Evolutionary conservation across 2,113 vertebrate species (phyloP).

Genomic region (Alethe castanea): DNA sequence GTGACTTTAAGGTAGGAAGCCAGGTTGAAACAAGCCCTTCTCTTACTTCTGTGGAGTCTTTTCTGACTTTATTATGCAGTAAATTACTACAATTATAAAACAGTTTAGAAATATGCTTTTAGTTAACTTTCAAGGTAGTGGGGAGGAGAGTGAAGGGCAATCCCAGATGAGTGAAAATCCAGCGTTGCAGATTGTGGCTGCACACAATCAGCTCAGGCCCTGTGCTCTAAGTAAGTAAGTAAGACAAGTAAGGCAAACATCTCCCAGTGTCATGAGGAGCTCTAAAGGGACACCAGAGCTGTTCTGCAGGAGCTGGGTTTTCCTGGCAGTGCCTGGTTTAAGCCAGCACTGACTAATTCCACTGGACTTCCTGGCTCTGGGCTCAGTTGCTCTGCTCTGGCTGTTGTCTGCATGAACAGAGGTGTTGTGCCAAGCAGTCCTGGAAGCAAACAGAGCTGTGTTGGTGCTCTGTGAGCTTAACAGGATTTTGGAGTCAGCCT

Average conservation of each 20-base stretch:
- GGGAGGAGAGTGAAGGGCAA: background rate
- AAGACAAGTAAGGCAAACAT: background rate
- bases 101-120: background rate
- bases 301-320: background rate
- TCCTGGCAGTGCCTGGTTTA: background rate
- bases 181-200: background rate
- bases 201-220: background rate
- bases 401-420: background rate
- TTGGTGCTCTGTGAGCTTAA: background rate
- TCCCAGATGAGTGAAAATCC: background rate
- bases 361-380: background rate
- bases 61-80: background rate
- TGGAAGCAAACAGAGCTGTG: background rate
- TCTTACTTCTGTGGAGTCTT: background rate
- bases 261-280: rapidly evolving
- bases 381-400: background rate
- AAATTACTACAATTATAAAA: background rate
- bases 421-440: background rate
- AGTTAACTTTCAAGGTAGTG: background rate
- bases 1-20: background rate
- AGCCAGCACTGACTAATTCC: background rate
- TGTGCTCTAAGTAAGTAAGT: background rate
- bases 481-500: background rate
- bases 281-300: background rate
- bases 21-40: background rate